Base-by-base conservation (phyloP, 1,140 invertebrate genomes). In the Cylas formicarius region DNA sequence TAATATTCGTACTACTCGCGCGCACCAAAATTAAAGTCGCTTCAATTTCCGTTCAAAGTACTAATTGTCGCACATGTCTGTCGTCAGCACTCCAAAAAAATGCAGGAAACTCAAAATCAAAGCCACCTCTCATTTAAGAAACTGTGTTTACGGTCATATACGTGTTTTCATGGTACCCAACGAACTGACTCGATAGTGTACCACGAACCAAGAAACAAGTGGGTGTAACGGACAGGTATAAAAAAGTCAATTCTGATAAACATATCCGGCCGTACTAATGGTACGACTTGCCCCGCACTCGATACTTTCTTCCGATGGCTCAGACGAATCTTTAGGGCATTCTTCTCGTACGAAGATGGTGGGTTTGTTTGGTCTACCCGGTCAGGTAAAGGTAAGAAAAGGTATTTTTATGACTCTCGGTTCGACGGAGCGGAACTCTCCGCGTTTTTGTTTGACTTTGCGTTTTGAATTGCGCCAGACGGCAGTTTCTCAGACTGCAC, bases 161-260 rank as follows among this genome's bases (percentile, higher is more conserved):
- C 21, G 26, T 20, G 22, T 46, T 35, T 27, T 34, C 27, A 24
- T 20, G 13, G 13, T 33, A 36, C 27, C 28, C 31, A 23, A 37
- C 27, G 32, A 47, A 46, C 44, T 32, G 36, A 52, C 27, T 37
- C 16, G 44, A 35, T 31, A 26, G 33, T 44, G 29, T 41, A 33
- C 14, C 29, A 20, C 38, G 38, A 42, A 21, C 46, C 42, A 49
- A 54, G 49, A 56, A n/a, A 59, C 52, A 59, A 59, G 55, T 59
- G 57, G 57, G 57, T 59, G 57, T 59, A 48, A 36, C 36, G 41
- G 50, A 47, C 57, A 59, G 57, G 57, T 59, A 59, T 48, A 45
- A 44, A 48, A 48, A 53, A 57, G 38, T 14, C 13, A 57, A 49
- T 55, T 57, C 57, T 41, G 55, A 49, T 35, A 19, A 16, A 18